Percentiles rank a stretch among this genome's conserved stretches.
These are phyloP conservation scores for Erpornis zantholeuca DNA, from an alignment of 2,113 vertebrate genomes.

Conservation along the genomic window DNA sequence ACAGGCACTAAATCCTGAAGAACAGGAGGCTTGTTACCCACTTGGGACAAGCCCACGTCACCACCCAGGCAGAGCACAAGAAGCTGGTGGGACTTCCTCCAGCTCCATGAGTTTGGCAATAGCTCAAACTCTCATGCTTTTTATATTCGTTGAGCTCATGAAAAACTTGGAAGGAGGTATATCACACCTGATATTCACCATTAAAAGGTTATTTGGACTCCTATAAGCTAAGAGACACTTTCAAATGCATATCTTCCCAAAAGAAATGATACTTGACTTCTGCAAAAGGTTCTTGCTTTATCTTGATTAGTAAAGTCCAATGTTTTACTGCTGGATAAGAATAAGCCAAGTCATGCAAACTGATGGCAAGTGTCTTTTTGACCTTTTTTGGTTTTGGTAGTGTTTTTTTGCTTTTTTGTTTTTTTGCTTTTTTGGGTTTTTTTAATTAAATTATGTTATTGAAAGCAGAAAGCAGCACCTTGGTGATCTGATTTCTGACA, in stretches of 20 bases:
- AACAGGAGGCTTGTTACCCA: not conserved
- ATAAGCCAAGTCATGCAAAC: not conserved
- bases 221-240: not conserved
- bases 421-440: not conserved
- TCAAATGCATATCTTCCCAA: not conserved
- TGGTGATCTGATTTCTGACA: not conserved
- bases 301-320: not conserved
- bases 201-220: not conserved
- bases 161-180: not conserved
- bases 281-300: not conserved
- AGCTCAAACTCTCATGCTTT: not conserved
- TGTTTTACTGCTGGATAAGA: not conserved
- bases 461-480: not conserved
- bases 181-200: not conserved
- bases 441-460: not conserved
- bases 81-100: not conserved
- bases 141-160: not conserved
- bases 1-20: not conserved
- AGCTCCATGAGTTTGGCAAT: not conserved
- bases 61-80: not conserved
- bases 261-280: rapidly evolving
- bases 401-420: too few species aligned
- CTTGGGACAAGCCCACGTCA: not conserved
- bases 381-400: not conserved
- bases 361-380: not conserved